Base-by-base conservation (phyloP, 2,888 invertebrate species). In the Trichopoda pennipes region DNA sequence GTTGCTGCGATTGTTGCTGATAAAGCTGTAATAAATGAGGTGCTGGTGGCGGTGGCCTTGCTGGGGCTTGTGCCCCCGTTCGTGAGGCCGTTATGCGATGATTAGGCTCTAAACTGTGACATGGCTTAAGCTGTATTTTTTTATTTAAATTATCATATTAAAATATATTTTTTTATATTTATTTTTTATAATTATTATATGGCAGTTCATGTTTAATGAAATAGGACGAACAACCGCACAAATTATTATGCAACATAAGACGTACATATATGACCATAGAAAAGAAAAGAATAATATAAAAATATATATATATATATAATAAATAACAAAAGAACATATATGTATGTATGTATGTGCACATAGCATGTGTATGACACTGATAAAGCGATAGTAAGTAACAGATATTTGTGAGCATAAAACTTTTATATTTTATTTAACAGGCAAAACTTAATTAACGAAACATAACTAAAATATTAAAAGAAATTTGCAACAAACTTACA, bases 121-220 rank as follows among this genome's bases (percentile, higher is more conserved):
- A 89, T 80, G 90, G 90, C 85, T 91, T 91, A 84, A 90, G 88
- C 91, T 91, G 88, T 83, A 38, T 38, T 76, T 38, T 76, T 80
- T 81, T 68, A 60, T 77, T 64, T 84, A 68, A 38, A 58, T 81
- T 72, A 28, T 28, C 23, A 28, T 28, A 28, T 75, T n/a, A n/a
- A n/a, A 70, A 79, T 42, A 68, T 78, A 63, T 84, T 84, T 84
- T 79, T 82, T 82, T 84, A 83, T 80, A 85, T 55, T 64, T 63
- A 60, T 77, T 58, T 66, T 77, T 69, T 68, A 73, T 53, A 55
- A 66, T 80, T 66, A 72, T 82, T 66, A 63, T 84, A 86, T 84
- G 79, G 84, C n/a, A 56, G 38, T 82, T 80, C 61, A 72, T 76
- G 78, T 78, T 80, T 63, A 60, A 75, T 80, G 84, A 84, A 80